Base-by-base conservation (phyloP, 2,797 vertebrate genomes). In the Acanthis flammea region DNA sequence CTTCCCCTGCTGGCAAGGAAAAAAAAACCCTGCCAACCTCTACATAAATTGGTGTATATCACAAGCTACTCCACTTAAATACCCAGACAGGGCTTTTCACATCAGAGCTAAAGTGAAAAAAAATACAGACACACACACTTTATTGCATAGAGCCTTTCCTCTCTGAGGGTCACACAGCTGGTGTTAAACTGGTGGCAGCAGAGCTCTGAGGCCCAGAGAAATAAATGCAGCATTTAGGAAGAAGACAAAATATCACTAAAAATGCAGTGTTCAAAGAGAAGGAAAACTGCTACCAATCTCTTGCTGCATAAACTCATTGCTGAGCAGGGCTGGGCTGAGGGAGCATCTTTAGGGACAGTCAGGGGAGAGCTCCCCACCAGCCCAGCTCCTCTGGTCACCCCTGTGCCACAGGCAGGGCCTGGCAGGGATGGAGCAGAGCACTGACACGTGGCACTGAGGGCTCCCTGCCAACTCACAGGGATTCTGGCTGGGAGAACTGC, bases 1-100 rank as follows among this genome's bases (percentile, higher is more conserved):
- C 33, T 89, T 83, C 65, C 74, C 65, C 65, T 94, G 66, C 79
- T 92, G 66, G 81, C 30, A 90, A 90, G 54, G 39, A 48, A 86
- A 90, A 91, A 75, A 41, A 24, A 3, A 2, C 53, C 67, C 66
- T 86, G 73, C 76, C 90, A 92, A 31, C 65, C 82, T 87, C 57
- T 57, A 4, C 61, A 58, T 63, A 68, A 88, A 74, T 12, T 25
- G 14, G n/a, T 37, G 50, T 77, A 31, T 80, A 92, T 77, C 91
- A 91, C 30, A 78, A 92, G 45, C 39, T 53, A 68, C 44, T 14
- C 35, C 55, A 71, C 72, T 66, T 42, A 72, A 80, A 71, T 67
- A 37, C 61, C 47, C 58, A 90, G 68, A 74, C 28, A 21, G 5
- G 19, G 63, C 85, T 95, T 74, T 84, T 71, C 50, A 60, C 71